Evolutionary conservation across 2,888 invertebrate species (phyloP), one percentile per base, ranked within the genome.

Genomic region (Tetanocera ferruginea): DNA sequence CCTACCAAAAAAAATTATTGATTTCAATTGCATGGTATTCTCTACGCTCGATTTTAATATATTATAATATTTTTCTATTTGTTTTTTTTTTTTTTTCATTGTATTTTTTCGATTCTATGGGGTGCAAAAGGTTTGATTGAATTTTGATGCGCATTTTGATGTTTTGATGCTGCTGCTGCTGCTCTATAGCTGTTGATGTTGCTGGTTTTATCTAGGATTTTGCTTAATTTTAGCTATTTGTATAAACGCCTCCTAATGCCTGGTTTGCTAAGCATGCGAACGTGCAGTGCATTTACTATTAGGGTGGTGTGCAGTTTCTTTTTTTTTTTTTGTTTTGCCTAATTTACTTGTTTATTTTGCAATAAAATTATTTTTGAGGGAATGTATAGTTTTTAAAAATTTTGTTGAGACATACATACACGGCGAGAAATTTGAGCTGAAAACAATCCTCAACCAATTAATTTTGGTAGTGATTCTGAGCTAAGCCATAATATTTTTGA

Each of bases 51-150:
- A 43, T 67, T 64, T 64, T 67, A 64, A 19, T 34, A n/a, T 9
- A 23, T 55, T 19, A 17, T 52, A 52, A 52, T 14, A 14, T 52
- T 52, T 6, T 6, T 69, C 14, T 37, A 51, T 43, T 37, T 43
- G 1, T 43, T 71, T 19, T 19, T 34, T 70, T 49, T 28, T 52
- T 51, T 28, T 1, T 52, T 70, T 70, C 19, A 17, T 9, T 69
- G 3, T 11, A 19, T n/a, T 25, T 69, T 14, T 4, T 55, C 31
- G 17, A 23, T 62, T 62, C 9, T 62, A 43, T 49, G 25, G 64
- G 62, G 73, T 64, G 73, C 62, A 74, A 74, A 74, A 74, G 62
- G 17, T 62, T 64, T 74, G 62, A 74, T 74, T 74, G 73, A 74
- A 74, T 74, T 62, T 64, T 74, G 43, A 49, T 74, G 28, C 37